Conservation (phyloP, 2,888 invertebrate genomes). For the Hyles lineata region DNA sequence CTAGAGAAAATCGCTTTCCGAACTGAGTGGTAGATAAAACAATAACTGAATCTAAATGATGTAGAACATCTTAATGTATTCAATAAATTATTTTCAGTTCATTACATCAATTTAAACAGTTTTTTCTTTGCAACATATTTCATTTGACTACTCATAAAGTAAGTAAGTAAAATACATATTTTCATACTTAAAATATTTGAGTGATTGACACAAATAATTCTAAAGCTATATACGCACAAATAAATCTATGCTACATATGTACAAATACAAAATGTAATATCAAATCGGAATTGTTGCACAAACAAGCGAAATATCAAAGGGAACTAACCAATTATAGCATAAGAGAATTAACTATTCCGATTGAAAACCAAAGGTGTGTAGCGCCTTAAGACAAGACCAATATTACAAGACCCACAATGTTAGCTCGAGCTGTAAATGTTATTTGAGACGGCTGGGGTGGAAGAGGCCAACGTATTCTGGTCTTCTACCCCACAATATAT, state of each 20-base stretch:
- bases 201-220: background rate
- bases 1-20: too few relatives aligned
- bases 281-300: background rate
- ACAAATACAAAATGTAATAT: background rate
- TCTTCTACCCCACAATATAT: constrained; percentile 53
- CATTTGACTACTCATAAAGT: too few relatives aligned
- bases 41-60: too few relatives aligned
- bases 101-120: too few relatives aligned
- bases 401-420: constrained; percentile 34
- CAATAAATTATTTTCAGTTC: too few relatives aligned
- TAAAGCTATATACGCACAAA: too few relatives aligned
- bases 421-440: constrained; percentile 3
- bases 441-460: background rate
- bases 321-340: background rate
- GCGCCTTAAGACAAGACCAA: constrained; percentile 36
- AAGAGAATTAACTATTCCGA: background rate
- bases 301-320: background rate
- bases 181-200: too few relatives aligned
- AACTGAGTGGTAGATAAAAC: too few relatives aligned
- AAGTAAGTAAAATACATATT: too few relatives aligned
- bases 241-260: too few relatives aligned
- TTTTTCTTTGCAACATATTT: too few relatives aligned
- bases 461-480: constrained; percentile 9
- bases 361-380: background rate
- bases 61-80: too few relatives aligned